Percentiles rank a stretch among this genome's conserved stretches.
Evolutionary conservation across 2,113 vertebrate species (phyloP).

Genomic region (Rissa tridactyla): DNA sequence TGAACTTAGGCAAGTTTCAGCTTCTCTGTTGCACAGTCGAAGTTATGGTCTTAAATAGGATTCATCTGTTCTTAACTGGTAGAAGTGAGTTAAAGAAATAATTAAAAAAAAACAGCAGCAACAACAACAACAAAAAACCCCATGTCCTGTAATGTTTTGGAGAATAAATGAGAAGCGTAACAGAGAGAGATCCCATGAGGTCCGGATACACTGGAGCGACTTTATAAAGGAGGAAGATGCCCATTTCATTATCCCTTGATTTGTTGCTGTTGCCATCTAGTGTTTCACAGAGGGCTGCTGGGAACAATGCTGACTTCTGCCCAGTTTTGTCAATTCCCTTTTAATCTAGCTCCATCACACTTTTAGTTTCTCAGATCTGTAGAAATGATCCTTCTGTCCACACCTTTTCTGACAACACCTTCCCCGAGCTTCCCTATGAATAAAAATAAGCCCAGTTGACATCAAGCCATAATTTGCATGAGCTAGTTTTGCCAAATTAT

Average conservation of each 20-base stretch:
- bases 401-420: constrained; percentile 43
- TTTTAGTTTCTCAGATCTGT: neutral
- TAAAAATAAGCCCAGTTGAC: constrained; percentile 49
- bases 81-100: neutral
- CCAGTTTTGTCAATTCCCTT: neutral
- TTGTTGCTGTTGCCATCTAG: neutral
- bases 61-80: neutral
- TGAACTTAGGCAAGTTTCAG: neutral
- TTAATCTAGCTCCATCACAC: neutral
- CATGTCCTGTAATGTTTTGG: neutral
- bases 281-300: neutral
- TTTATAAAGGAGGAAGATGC: neutral
- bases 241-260: neutral
- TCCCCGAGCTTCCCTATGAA: neutral
- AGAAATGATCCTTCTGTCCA: constrained; percentile 39
- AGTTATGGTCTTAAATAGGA: neutral
- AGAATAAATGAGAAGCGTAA: neutral
- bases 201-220: neutral
- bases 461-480: constrained; percentile 27
- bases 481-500: constrained; percentile 9
- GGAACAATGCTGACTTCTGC: neutral
- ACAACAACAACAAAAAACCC: too few species aligned
- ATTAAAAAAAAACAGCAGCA: neutral
- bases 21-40: neutral
- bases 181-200: neutral